A percentile compares a stretch with the other conserved stretches of the same genome.
phyloP scores from a whole-genome alignment of 2,888 invertebrate species.

The Drosophila algonquin region DNA sequence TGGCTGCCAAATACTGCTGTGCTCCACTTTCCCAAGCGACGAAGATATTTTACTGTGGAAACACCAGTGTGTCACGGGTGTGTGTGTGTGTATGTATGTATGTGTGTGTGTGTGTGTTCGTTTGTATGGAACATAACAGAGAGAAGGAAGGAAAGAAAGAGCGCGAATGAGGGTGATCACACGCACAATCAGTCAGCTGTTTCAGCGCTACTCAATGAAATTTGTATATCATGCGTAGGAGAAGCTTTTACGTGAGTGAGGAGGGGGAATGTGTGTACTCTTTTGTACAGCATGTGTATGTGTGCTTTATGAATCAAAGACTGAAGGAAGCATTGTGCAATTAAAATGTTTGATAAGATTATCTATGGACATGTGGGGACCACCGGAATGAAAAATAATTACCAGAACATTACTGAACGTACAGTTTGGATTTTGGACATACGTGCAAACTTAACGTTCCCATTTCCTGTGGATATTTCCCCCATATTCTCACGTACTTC shows the following conservation, averaged over 20 bases:
- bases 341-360: background rate
- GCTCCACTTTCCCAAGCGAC: constrained; percentile 35
- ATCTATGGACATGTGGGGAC: background rate
- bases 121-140: constrained; percentile 34
- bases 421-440: background rate
- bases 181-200: constrained; percentile 44
- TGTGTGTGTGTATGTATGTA: constrained; percentile 6
- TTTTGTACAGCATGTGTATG: constrained; percentile 3
- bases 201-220: constrained; percentile 31
- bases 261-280: background rate
- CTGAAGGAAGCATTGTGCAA: background rate
- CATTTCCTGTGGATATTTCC: background rate
- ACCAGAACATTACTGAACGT: background rate
- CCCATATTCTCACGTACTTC: constrained; percentile 9
- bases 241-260: constrained; percentile 1
- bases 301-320: background rate
- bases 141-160: background rate
- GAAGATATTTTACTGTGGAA: constrained; percentile 19
- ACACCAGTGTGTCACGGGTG: background rate
- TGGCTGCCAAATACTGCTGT: constrained; percentile 18
- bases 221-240: constrained; percentile 27
- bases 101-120: background rate
- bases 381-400: background rate
- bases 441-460: background rate
- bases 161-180: constrained; percentile 22